Evolutionary conservation across 2,888 invertebrate species (phyloP).

Genomic region (Marasmarcha lunaedactyla): DNA sequence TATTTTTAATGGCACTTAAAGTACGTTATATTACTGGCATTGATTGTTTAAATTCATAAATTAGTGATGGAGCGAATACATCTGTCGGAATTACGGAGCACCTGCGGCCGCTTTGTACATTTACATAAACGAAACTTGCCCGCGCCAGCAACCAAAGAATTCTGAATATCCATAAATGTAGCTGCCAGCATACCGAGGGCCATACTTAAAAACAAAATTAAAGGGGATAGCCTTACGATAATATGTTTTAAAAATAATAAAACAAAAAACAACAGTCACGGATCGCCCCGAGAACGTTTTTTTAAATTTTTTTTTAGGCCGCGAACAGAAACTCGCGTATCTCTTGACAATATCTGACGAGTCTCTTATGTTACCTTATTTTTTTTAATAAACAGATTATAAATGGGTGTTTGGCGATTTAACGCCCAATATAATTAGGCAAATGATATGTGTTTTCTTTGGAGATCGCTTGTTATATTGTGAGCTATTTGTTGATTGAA

Average conservation of each 20-base stretch:
- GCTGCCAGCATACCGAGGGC: constrained; percentile 65
- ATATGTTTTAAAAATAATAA: constrained; percentile 71
- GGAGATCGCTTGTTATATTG: constrained; percentile 21
- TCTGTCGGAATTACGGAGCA: constrained; percentile 47
- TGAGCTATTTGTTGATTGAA: constrained; percentile 29
- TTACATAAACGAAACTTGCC: constrained; percentile 61
- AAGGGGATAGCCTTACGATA: constrained; percentile 69
- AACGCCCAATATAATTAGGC: constrained; percentile 70
- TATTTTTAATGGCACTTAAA: constrained; percentile 1
- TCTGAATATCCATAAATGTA: constrained; percentile 66
- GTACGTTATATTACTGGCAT: background rate
- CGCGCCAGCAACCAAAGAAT: constrained; percentile 41
- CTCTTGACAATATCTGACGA: constrained; percentile 70
- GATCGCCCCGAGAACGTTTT: constrained; percentile 66
- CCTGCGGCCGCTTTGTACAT: constrained; percentile 32
- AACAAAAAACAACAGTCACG: constrained; percentile 67
- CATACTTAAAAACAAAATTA: constrained; percentile 71
- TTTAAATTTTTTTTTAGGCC: constrained; percentile 31
- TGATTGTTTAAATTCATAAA: no score
- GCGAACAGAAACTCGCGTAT: constrained; percentile 59
- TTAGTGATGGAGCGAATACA: constrained; percentile 22
- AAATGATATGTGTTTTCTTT: constrained; percentile 66
- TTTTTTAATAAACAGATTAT: constrained; percentile 67
- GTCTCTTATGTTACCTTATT: constrained; percentile 67
- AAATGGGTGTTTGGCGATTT: constrained; percentile 69